These are phyloP conservation scores for Dromaius novaehollandiae DNA, from an alignment of 2,113 vertebrate genomes.

Conservation along the genomic window DNA sequence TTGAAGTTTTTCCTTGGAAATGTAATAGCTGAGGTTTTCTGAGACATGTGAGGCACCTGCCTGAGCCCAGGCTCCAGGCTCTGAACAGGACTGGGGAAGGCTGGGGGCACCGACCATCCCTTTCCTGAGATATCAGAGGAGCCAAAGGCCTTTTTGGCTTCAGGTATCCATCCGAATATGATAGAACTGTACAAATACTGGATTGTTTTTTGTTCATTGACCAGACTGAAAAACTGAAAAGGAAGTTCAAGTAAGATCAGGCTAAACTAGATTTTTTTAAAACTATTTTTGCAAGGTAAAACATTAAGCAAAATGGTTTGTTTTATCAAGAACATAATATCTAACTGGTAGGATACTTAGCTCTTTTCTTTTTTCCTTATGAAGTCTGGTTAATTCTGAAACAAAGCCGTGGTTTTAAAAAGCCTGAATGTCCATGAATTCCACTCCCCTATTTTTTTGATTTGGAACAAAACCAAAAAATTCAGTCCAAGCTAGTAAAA, in stretches of 20 bases:
- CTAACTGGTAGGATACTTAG: constrained; percentile 10
- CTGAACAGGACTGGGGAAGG: not conserved
- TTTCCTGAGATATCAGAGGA: not conserved
- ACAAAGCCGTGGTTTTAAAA: constrained; percentile 26
- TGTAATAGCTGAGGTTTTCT: not conserved
- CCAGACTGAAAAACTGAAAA: not conserved
- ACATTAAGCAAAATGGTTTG: constrained; percentile 28
- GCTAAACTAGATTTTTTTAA: not conserved
- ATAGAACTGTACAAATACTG: not conserved
- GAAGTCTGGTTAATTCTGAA: not conserved
- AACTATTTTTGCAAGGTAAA: constrained; percentile 40
- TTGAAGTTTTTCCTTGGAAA: constrained; percentile 4
- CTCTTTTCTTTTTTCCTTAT: constrained; percentile 46
- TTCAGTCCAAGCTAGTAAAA: constrained; percentile 36
- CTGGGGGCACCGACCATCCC: not conserved
- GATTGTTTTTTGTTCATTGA: not conserved
- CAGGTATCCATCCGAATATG: not conserved
- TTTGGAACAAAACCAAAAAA: constrained; percentile 24
- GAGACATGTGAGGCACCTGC: not conserved
- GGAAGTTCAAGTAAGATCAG: not conserved
- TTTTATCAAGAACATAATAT: constrained; percentile 1
- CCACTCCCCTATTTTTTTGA: not conserved
- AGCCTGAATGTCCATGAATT: constrained; percentile 48
- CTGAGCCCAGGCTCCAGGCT: not conserved
- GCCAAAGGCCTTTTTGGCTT: not conserved